phyloP scores from a whole-genome alignment of 2,797 vertebrate genomes.

The Sebastes ruberrimus region DNA sequence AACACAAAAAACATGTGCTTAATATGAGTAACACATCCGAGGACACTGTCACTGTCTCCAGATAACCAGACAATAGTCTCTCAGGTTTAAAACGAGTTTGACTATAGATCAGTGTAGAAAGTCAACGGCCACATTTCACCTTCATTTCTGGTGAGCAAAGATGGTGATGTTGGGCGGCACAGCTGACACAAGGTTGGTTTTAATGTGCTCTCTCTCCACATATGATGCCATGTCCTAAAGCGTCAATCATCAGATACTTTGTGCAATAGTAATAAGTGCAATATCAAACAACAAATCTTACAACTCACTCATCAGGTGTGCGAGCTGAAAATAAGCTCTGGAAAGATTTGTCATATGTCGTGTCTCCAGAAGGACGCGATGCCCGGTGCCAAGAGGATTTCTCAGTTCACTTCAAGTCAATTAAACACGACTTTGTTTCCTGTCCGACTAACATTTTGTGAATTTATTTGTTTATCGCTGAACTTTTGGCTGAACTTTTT shows the following conservation, averaged over 20 bases:
- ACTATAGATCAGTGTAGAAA: not conserved
- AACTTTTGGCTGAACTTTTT: not conserved
- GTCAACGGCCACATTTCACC: not conserved
- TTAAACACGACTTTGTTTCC: not conserved
- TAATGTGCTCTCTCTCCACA: not conserved
- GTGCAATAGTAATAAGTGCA: not conserved
- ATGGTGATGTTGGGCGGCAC: not conserved
- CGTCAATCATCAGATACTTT: not conserved
- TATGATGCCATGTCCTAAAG: not conserved
- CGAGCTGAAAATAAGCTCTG: not conserved
- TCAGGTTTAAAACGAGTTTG: not conserved
- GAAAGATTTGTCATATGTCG: not conserved
- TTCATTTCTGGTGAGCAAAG: not conserved
- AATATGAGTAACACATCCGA: not conserved
- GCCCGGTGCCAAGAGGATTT: not conserved
- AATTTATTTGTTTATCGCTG: constrained; percentile 14
- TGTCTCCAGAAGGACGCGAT: not conserved
- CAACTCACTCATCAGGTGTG: not conserved
- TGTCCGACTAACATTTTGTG: not conserved
- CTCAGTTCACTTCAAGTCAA: not conserved
- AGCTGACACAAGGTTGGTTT: not conserved
- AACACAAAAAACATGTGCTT: not conserved
- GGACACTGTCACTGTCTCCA: not conserved
- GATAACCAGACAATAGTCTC: not conserved
- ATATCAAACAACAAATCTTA: not conserved